Evolutionary conservation across 2,888 invertebrate genomes (phyloP).

Genomic region (Epinotia ramella): DNA sequence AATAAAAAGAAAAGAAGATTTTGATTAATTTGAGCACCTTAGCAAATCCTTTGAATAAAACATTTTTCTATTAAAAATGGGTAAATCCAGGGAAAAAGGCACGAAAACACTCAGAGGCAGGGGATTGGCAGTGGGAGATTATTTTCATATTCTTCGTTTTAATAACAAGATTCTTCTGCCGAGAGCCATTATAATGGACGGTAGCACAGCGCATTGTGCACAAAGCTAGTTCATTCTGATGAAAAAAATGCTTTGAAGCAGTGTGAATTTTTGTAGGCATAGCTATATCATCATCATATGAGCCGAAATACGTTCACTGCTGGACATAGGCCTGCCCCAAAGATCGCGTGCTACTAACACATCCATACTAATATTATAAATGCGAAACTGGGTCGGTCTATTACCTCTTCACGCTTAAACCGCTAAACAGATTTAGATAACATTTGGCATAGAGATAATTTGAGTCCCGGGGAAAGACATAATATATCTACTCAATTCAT

Average conservation of each 20-base stretch:
- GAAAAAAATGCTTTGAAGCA: neutral
- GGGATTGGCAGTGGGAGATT: constrained; percentile 40
- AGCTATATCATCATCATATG: too few relatives aligned
- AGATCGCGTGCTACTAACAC: too few relatives aligned
- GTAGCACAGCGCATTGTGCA: neutral
- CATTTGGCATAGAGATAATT: neutral
- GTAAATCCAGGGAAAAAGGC: constrained; percentile 38
- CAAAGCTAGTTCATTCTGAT: neutral
- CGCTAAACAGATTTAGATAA: too few relatives aligned
- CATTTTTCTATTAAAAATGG: constrained; percentile 40
- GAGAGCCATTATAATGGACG: constrained; percentile 43
- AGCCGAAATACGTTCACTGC: too few relatives aligned
- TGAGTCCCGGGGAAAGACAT: neutral
- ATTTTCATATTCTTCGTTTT: constrained; percentile 44
- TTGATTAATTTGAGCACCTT: constrained; percentile 35
- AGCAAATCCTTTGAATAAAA: constrained; percentile 39
- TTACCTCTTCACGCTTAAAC: too few relatives aligned
- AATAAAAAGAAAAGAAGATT: constrained; percentile 20
- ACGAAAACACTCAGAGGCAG: constrained; percentile 34
- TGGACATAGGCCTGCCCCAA: too few relatives aligned
- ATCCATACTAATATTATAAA: too few relatives aligned
- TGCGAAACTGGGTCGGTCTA: too few relatives aligned
- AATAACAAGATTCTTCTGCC: constrained; percentile 42
- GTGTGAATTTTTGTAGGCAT: too few relatives aligned
- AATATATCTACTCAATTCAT: too few relatives aligned